These are phyloP conservation scores for Falco novaeseelandiae DNA, from an alignment of 2,797 vertebrate genomes.

Conservation along the genomic window DNA sequence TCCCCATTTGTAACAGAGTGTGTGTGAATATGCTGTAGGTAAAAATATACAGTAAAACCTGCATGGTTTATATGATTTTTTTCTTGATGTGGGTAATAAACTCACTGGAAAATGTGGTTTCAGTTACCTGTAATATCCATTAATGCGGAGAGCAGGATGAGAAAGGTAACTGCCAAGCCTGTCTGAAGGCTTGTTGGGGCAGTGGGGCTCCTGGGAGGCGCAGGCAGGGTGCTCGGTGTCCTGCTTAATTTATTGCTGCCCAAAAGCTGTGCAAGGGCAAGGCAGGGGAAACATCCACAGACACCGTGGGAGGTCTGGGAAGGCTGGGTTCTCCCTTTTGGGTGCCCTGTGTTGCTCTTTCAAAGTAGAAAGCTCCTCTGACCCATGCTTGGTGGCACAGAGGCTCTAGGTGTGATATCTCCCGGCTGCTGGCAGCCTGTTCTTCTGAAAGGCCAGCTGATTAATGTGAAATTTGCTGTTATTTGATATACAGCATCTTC, in stretches of 20 bases:
- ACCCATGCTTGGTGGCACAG: neutral
- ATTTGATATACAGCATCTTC: slow-evolving; percentile 67
- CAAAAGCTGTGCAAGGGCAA: neutral
- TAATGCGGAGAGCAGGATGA: neutral
- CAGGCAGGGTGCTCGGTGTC: neutral
- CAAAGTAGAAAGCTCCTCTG: neutral
- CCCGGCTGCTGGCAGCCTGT: neutral
- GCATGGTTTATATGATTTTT: neutral
- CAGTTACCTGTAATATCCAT: neutral
- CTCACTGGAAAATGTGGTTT: neutral
- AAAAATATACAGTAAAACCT: neutral
- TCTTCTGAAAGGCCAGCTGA: slow-evolving; percentile 37
- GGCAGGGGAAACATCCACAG: neutral
- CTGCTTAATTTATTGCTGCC: neutral
- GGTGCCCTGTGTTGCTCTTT: neutral
- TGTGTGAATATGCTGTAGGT: neutral
- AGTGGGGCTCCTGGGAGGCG: neutral
- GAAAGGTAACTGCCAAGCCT: neutral
- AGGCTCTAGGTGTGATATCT: neutral
- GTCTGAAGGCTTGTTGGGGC: neutral
- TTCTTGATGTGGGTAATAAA: neutral
- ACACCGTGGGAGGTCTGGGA: fast-evolving
- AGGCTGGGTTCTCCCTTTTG: neutral
- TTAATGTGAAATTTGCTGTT: slow-evolving; percentile 49
- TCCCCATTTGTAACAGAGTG: neutral